Evolutionary conservation across 2,797 vertebrate genomes (phyloP).

Genomic region (Tapirus indicus): DNA sequence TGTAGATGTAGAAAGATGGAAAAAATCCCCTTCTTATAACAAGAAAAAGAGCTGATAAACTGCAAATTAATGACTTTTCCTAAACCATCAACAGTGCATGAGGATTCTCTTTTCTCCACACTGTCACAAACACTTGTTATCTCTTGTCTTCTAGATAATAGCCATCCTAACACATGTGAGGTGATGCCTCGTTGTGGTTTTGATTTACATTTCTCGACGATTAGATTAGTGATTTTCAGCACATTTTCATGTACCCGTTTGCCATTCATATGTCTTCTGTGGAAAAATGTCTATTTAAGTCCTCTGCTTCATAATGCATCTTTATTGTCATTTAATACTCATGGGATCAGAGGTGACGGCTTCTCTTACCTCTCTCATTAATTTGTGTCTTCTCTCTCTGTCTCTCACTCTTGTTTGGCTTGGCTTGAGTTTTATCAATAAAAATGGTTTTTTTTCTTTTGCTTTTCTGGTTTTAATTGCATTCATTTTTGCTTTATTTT

Average conservation of each 20-base stretch:
- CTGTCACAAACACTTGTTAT: neutral
- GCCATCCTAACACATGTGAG: neutral
- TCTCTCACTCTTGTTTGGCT: neutral
- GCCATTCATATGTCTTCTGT: neutral
- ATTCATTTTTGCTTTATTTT: neutral
- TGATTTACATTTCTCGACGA: neutral
- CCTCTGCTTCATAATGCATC: neutral
- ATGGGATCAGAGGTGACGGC: neutral
- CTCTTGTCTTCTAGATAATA: neutral
- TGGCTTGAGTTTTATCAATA: neutral
- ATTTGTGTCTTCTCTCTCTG: neutral
- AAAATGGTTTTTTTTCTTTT: neutral
- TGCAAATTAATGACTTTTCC: no score
- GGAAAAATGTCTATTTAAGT: neutral
- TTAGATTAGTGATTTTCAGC: neutral
- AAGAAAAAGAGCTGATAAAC: no score
- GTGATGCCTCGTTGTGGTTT: neutral
- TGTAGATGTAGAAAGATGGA: no score
- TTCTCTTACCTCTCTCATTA: neutral
- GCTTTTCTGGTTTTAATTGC: neutral
- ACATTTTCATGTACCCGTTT: neutral
- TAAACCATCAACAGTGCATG: no score
- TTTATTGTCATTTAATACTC: neutral
- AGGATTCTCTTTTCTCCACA: neutral
- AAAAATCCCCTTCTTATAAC: no score